phyloP scores from a whole-genome alignment of 2,113 vertebrate genomes.

The Peromyscus californicus region DNA sequence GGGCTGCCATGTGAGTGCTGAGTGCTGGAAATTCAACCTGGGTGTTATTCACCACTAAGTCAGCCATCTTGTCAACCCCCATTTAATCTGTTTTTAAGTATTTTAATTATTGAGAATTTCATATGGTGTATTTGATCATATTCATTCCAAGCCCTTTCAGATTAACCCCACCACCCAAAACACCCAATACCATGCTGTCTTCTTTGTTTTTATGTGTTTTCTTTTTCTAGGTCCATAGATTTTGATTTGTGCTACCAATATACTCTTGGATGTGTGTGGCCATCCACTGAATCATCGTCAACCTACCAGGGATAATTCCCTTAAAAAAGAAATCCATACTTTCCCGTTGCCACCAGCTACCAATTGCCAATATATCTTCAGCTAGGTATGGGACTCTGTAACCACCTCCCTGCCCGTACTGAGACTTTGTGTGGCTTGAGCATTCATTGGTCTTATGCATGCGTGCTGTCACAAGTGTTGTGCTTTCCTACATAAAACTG shows the following conservation, averaged over 20 bases:
- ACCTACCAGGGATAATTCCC: neutral
- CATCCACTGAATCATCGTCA: neutral
- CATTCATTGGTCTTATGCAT: neutral
- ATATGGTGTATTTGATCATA: neutral
- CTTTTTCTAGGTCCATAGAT: neutral
- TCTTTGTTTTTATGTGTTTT: neutral
- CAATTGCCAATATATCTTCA: neutral
- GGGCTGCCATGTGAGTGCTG: neutral
- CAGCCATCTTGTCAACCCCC: no score
- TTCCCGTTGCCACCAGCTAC: neutral
- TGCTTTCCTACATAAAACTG: neutral
- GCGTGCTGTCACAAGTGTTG: neutral
- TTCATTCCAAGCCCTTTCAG: neutral
- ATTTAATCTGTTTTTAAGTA: neutral
- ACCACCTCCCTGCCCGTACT: neutral
- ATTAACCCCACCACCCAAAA: neutral
- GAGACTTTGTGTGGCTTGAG: neutral
- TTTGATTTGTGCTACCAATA: neutral
- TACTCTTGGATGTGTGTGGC: neutral
- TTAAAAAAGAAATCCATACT: neutral
- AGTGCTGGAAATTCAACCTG: neutral
- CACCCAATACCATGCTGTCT: neutral
- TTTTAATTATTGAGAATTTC: neutral
- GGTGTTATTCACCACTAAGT: neutral
- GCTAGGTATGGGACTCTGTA: neutral